A percentile compares a stretch with the other conserved stretches of the same genome.
Conservation (phyloP, 2,113 vertebrate genomes). For the Hoplias malabaricus region DNA sequence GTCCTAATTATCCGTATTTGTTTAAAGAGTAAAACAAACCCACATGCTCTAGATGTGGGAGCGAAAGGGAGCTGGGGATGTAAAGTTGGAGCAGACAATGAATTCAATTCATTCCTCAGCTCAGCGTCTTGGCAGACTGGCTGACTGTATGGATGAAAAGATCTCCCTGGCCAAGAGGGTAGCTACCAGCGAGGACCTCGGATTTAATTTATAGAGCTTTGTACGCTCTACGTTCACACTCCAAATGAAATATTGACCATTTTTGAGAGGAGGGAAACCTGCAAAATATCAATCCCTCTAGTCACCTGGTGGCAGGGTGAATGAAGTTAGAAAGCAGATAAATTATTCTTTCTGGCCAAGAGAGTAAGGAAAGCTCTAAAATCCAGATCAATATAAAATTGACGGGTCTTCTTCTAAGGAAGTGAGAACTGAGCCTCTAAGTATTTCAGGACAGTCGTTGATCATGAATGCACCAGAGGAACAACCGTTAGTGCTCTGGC, state of each 20-base stretch:
- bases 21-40: slow-evolving; percentile 59
- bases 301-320: not conserved
- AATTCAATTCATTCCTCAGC: slow-evolving; percentile 59
- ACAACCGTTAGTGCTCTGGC: too few species aligned
- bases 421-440: not conserved
- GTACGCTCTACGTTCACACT: slow-evolving; percentile 3
- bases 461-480: too few species aligned
- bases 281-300: not conserved
- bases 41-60: slow-evolving; percentile 54
- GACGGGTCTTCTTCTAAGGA: not conserved
- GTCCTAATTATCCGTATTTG: slow-evolving; percentile 52
- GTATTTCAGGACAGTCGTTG: not conserved
- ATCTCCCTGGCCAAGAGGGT: slow-evolving; percentile 12
- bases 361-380: not conserved
- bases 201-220: slow-evolving; percentile 9
- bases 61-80: slow-evolving; percentile 24
- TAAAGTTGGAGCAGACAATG: slow-evolving; percentile 55
- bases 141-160: slow-evolving; percentile 29
- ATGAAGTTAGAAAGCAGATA: slow-evolving; percentile 20
- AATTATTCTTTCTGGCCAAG: not conserved
- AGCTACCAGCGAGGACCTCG: slow-evolving; percentile 2
- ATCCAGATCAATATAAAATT: not conserved
- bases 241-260: slow-evolving; percentile 39
- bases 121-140: slow-evolving; percentile 52
- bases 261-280: not conserved